Conservation (phyloP, 2,113 vertebrate species). For the Podiceps cristatus region DNA sequence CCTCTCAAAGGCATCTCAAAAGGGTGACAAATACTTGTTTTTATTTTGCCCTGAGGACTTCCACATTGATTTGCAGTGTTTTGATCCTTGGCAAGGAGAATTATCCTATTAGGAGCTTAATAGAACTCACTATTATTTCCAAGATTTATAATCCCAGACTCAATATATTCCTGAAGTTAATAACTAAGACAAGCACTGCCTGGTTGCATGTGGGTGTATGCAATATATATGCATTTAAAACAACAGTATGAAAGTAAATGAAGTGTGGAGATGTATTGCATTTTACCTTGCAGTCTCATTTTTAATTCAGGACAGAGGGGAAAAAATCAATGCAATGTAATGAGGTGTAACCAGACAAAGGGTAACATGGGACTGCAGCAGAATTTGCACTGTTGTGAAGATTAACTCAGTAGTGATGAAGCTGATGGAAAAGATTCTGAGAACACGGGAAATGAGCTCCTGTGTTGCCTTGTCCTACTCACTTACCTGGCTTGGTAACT, state of each 20-base stretch:
- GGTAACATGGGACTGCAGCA: not conserved
- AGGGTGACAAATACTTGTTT: not conserved
- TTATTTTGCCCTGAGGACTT: not conserved
- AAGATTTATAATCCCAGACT: not conserved
- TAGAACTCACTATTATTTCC: not conserved
- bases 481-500: not conserved
- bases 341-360: not conserved
- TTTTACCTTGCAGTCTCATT: not conserved
- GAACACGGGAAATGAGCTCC: not conserved
- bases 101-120: not conserved
- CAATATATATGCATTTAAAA: not conserved
- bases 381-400: not conserved
- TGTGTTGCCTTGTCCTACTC: not conserved
- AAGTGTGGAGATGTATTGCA: not conserved
- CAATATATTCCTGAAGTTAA: not conserved
- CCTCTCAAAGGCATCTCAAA: not conserved
- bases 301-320: not conserved
- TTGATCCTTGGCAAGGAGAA: not conserved
- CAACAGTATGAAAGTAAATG: not conserved
- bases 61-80: not conserved
- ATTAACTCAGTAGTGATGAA: not conserved
- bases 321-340: constrained; percentile 4
- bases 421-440: not conserved
- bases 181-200: not conserved
- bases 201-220: not conserved